These are phyloP conservation scores for Platalea minor DNA, from an alignment of 2,797 vertebrate genomes.

Conservation along the genomic window DNA sequence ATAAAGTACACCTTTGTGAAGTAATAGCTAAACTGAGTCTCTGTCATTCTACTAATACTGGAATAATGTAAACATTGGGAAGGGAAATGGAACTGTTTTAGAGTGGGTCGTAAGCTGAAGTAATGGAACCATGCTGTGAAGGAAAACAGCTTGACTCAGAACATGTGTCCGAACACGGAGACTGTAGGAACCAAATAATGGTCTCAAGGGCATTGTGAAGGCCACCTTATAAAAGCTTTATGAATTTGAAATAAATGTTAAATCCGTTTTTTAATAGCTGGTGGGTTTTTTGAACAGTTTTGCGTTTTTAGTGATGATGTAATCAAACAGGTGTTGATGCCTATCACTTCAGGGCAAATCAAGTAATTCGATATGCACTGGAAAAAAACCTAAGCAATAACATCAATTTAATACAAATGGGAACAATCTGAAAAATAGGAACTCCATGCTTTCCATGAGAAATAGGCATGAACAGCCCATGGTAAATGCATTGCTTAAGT, in stretches of 20 bases:
- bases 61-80: not conserved
- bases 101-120: not conserved
- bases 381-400: not conserved
- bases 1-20: not conserved
- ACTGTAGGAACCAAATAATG: not conserved
- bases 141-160: not conserved
- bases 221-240: not conserved
- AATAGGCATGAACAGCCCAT: not conserved
- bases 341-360: not conserved
- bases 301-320: not conserved
- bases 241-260: not conserved
- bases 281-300: not conserved
- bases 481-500: not conserved
- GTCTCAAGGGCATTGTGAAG: not conserved
- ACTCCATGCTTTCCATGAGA: not conserved
- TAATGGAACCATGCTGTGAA: not conserved
- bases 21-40: not conserved
- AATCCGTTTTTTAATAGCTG: not conserved
- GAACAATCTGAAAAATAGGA: not conserved
- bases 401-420: not conserved
- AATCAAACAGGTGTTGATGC: not conserved
- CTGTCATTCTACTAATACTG: not conserved
- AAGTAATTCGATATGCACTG: not conserved
- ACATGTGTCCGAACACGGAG: not conserved
- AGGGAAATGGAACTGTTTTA: not conserved